phyloP scores from a whole-genome alignment of 2,888 invertebrate genomes.

The Drosophila anceps region DNA sequence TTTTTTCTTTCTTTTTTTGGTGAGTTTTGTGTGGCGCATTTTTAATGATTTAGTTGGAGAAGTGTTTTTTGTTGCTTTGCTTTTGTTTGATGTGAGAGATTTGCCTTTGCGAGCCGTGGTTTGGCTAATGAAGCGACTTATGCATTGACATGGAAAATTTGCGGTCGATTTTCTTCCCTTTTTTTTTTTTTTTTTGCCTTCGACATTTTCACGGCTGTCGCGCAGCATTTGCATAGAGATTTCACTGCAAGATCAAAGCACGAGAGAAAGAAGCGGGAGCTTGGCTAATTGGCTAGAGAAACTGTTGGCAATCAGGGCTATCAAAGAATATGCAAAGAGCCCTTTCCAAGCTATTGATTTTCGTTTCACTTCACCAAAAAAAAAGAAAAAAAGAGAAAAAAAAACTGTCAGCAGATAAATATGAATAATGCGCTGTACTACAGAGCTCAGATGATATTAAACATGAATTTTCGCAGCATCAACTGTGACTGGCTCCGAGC shows the following conservation, averaged over 20 bases:
- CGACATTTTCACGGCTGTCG: constrained; percentile 60
- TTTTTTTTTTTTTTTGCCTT: constrained; percentile 11
- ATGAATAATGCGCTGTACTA: constrained; percentile 38
- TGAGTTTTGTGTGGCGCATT: constrained; percentile 40
- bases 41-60: constrained; percentile 71
- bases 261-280: constrained; percentile 38
- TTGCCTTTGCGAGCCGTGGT: constrained; percentile 31
- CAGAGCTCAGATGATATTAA: constrained; percentile 19
- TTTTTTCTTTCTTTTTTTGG: constrained; percentile 16
- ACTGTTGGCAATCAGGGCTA: constrained; percentile 3
- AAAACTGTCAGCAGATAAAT: constrained; percentile 31
- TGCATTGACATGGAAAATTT: constrained; percentile 81
- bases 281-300: constrained; percentile 62
- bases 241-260: constrained; percentile 6
- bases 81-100: constrained; percentile 61
- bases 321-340: neutral
- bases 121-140: constrained; percentile 77
- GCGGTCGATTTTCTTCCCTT: constrained; percentile 53
- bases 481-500: constrained; percentile 27
- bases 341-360: constrained; percentile 31
- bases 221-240: constrained; percentile 69
- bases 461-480: constrained; percentile 31
- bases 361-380: constrained; percentile 7
- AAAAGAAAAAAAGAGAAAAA: too few species aligned
- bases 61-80: constrained; percentile 29